phyloP scores from a whole-genome alignment of 2,113 vertebrate genomes.

The Macaca nemestrina region DNA sequence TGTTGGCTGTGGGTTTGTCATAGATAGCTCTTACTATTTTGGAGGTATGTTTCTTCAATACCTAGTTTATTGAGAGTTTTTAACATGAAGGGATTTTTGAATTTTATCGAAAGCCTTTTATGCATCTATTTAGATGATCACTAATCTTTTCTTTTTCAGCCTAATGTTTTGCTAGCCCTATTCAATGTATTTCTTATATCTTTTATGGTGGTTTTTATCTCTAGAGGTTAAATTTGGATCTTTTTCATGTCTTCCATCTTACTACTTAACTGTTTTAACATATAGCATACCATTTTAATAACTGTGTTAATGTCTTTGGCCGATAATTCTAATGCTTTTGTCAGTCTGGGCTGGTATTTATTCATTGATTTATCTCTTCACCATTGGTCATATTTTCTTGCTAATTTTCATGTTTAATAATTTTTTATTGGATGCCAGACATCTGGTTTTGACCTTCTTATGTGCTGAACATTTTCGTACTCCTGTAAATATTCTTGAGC shows the following conservation, averaged over 20 bases:
- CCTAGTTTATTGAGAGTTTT: too few relatives aligned
- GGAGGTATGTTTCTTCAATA: too few relatives aligned
- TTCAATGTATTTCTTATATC: background rate
- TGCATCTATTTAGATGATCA: too few relatives aligned
- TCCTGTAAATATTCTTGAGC: background rate
- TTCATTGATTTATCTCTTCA: background rate
- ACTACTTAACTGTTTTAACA: background rate
- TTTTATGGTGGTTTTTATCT: background rate
- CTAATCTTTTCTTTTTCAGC: too few relatives aligned
- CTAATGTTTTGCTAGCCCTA: background rate
- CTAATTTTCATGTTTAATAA: background rate
- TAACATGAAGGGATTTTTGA: too few relatives aligned
- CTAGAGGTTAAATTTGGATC: background rate
- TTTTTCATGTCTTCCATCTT: background rate
- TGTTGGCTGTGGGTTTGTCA: too few relatives aligned
- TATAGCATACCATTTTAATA: background rate
- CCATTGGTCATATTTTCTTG: background rate
- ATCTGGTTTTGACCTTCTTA: background rate
- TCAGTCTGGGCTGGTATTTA: background rate
- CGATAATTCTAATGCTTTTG: background rate
- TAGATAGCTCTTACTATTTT: too few relatives aligned
- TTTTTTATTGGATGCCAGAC: background rate
- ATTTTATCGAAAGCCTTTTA: too few relatives aligned
- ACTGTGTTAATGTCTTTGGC: background rate
- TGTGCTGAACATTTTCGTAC: background rate